Evolutionary conservation across 2,888 invertebrate species (phyloP), one percentile per base, ranked within the genome.

Genomic region (Phytoseiulus persimilis): DNA sequence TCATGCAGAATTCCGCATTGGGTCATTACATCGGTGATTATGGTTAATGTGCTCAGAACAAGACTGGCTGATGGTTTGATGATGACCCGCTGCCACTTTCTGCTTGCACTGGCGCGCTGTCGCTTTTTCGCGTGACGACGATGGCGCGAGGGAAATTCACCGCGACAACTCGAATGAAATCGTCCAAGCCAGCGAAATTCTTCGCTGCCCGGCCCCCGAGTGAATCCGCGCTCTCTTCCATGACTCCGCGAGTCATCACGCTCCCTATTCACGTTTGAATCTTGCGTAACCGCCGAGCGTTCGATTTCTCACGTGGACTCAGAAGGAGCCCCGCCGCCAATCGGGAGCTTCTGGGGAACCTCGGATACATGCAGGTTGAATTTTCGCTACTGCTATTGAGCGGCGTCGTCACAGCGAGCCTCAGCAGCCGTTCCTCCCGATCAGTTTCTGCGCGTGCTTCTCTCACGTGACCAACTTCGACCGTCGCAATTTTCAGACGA

Each of bases 31-130:
- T 28, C 28, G 65, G 65, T 65, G 65, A 65, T 65, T 65, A 65
- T 65, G 65, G 65, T 65, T 65, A 65, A 65, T 65, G 65, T 65
- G 65, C 65, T 65, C 65, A 65, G 18, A 65, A 65, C 65, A 65
- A 65, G 65, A 65, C 65, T 23, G 65, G 23, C 65, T 65, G 65
- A 65, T 65, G 65, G 65, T 14, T 28, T 65, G 65, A 65, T 65
- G 65, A 65, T 65, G 65, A 65, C 65, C 65, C 65, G 65, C 65
- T 65, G 65, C 65, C 65, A 65, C 65, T 65, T 65, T 65, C 65
- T 65, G 65, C 65, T 65, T 28, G 65, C 65, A 23, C 65, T 18
- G 65, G 9, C 65, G 65, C 23, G 65, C 65, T 18, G 65, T 65
- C 18, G 1, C 18, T 65, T 18, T 65, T 65, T 65, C 65, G 65